Conservation (phyloP, 2,888 invertebrate genomes). For the Sarcophaga subvicina region DNA sequence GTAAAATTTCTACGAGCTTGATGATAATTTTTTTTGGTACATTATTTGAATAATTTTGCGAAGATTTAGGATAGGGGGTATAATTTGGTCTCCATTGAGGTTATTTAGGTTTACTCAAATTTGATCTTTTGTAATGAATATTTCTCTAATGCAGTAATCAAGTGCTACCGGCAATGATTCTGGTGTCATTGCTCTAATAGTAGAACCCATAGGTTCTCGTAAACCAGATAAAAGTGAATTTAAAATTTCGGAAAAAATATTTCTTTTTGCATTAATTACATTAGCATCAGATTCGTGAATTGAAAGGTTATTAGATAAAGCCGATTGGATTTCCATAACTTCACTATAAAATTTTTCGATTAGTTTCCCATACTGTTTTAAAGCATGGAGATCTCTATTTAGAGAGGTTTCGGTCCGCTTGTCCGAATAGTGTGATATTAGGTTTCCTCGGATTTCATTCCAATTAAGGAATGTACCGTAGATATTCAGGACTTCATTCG, state of each 20-base stretch:
- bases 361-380: slow-evolving; percentile 51
- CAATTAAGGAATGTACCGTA: not conserved
- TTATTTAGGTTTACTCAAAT: slow-evolving; percentile 23
- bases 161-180: slow-evolving; percentile 59
- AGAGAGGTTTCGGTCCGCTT: slow-evolving; percentile 65
- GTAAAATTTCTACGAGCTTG: no score
- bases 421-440: slow-evolving; percentile 66
- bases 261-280: slow-evolving; percentile 25
- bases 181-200: slow-evolving; percentile 70
- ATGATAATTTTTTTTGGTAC: no score
- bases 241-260: slow-evolving; percentile 35
- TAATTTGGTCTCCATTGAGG: slow-evolving; percentile 24
- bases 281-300: slow-evolving; percentile 24
- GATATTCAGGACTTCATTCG: slow-evolving; percentile 28
- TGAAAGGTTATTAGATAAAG: slow-evolving; percentile 23
- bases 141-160: slow-evolving; percentile 69
- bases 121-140: slow-evolving; percentile 49
- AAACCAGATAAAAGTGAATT: slow-evolving; percentile 69
- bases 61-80: slow-evolving; percentile 24
- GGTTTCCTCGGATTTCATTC: slow-evolving; percentile 61
- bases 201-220: slow-evolving; percentile 70
- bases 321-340: slow-evolving; percentile 35
- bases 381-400: slow-evolving; percentile 62
- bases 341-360: slow-evolving; percentile 46
- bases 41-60: slow-evolving; percentile 8